Percentiles rank a stretch among this genome's conserved stretches.
phyloP scores from a whole-genome alignment of 1,140 invertebrate genomes.

The Heliconius melpomene region DNA sequence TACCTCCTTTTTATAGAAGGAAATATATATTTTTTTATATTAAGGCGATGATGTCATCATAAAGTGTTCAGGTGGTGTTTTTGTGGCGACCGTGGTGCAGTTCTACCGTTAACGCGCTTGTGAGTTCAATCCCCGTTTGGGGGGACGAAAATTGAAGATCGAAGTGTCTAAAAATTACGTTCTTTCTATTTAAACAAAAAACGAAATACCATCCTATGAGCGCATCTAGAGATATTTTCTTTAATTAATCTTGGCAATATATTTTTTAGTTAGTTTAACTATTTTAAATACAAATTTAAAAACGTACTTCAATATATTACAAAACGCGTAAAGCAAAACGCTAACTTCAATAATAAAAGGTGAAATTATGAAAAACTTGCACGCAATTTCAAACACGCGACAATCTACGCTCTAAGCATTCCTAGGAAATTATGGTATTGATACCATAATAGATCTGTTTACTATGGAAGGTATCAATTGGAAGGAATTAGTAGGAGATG shows the following conservation, averaged over 20 bases:
- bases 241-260: too few relatives aligned
- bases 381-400: conserved; percentile 13
- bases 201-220: too few relatives aligned
- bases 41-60: not conserved
- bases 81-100: not conserved
- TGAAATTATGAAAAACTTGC: conserved; percentile 2
- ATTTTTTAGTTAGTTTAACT: not conserved
- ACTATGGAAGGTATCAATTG: conserved; percentile 13
- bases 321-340: not conserved
- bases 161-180: too few relatives aligned
- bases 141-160: too few relatives aligned
- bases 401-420: not conserved
- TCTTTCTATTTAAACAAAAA: too few relatives aligned
- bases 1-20: not conserved
- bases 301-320: not conserved
- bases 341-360: conserved; percentile 1
- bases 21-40: not conserved
- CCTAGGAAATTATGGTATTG: conserved; percentile 15
- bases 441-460: conserved; percentile 17
- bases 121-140: not conserved
- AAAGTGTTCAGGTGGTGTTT: not conserved
- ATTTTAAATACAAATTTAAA: not conserved
- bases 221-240: too few relatives aligned
- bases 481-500: not conserved
- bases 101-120: not conserved